A percentile compares a stretch with the other conserved stretches of the same genome.
Evolutionary conservation across 2,888 invertebrate genomes (phyloP).

Genomic region (Ectemnius cavifrons): DNA sequence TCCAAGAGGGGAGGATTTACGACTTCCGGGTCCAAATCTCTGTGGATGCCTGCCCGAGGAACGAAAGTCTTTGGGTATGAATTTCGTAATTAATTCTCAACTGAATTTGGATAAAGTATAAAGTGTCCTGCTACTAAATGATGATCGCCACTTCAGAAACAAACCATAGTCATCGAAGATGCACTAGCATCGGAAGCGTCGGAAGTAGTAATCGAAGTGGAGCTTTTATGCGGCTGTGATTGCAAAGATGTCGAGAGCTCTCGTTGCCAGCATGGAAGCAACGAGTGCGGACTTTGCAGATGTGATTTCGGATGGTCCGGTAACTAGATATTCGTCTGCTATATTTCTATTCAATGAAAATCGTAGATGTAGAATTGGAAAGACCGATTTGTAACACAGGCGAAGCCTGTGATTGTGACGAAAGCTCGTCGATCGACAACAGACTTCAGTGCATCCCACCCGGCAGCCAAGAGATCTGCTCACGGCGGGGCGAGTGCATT

Average conservation of each 20-base stretch:
- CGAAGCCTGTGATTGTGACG: slow-evolving; percentile 81
- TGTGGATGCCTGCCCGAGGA: slow-evolving; percentile 80
- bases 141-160: slow-evolving; percentile 64
- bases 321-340: slow-evolving; percentile 28
- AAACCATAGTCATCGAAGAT: slow-evolving; percentile 85
- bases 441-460: slow-evolving; percentile 80
- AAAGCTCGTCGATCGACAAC: slow-evolving; percentile 78
- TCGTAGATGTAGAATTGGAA: background rate
- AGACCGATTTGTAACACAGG: slow-evolving; percentile 68
- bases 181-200: slow-evolving; percentile 84
- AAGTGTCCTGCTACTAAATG: background rate
- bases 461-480: slow-evolving; percentile 80
- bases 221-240: slow-evolving; percentile 86
- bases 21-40: slow-evolving; percentile 83
- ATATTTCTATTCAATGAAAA: background rate
- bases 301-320: slow-evolving; percentile 83
- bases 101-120: no score
- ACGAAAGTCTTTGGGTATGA: slow-evolving; percentile 78
- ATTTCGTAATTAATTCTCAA: background rate
- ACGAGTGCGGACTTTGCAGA: slow-evolving; percentile 83
- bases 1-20: slow-evolving; percentile 82
- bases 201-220: slow-evolving; percentile 84
- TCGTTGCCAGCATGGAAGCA: slow-evolving; percentile 79
- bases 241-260: slow-evolving; percentile 79
- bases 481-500: slow-evolving; percentile 87